These are phyloP conservation scores for Agrypnus murinus DNA, from an alignment of 2,888 invertebrate genomes.

Conservation along the genomic window DNA sequence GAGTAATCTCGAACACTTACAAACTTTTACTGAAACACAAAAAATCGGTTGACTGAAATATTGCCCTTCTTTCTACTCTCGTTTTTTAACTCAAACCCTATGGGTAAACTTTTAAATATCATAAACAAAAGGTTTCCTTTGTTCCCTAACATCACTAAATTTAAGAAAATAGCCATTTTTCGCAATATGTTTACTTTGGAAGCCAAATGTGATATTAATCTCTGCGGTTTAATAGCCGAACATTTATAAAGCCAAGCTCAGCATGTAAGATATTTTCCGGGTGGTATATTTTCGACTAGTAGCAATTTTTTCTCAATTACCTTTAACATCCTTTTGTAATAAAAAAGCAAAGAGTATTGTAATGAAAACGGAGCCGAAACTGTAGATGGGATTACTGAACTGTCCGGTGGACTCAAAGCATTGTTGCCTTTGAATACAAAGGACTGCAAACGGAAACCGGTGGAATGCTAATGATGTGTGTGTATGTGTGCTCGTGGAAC, in stretches of 20 bases:
- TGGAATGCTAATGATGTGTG: slow-evolving; percentile 52
- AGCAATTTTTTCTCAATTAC: slow-evolving; percentile 47
- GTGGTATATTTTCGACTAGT: slow-evolving; percentile 21
- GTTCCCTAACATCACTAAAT: neutral
- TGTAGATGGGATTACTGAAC: slow-evolving; percentile 61
- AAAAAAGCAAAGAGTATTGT: slow-evolving; percentile 57
- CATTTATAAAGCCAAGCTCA: slow-evolving; percentile 1
- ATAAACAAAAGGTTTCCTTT: neutral
- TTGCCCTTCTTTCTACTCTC: too few species aligned
- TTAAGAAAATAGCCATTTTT: neutral
- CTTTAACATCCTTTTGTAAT: slow-evolving; percentile 44
- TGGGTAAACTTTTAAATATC: neutral
- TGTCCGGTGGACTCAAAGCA: slow-evolving; percentile 58
- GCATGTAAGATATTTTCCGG: slow-evolving; percentile 10
- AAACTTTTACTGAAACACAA: neutral
- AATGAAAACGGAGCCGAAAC: slow-evolving; percentile 59
- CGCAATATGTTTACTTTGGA: neutral
- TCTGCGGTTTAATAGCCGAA: neutral
- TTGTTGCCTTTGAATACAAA: slow-evolving; percentile 58
- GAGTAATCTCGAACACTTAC: too few species aligned
- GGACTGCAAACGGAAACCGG: slow-evolving; percentile 52
- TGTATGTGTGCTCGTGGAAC: too few species aligned
- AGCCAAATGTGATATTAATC: slow-evolving; percentile 13
- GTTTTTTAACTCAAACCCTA: neutral
- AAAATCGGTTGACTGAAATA: neutral